Conservation (phyloP, 2,797 vertebrate genomes). For the Phyllotis vaccarum region DNA sequence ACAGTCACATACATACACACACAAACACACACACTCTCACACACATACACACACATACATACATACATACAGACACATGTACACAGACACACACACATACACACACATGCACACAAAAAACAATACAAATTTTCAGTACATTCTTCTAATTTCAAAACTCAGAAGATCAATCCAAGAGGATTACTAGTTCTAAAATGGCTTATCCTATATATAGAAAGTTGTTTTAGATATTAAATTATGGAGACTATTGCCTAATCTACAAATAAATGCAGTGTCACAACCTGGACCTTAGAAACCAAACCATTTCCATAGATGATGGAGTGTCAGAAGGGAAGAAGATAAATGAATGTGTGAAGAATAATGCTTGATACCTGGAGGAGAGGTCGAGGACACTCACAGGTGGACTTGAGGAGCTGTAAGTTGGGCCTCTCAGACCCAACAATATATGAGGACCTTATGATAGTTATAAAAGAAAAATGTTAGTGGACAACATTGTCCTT, state of each 20-base stretch:
- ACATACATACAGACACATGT: not conserved
- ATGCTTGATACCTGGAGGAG: not conserved
- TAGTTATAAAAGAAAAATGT: not conserved
- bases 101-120: not conserved
- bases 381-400: accelerated
- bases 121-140: not conserved
- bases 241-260: not conserved
- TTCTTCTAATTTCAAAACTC: not conserved
- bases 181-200: not conserved
- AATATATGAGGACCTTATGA: not conserved
- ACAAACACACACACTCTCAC: too few species aligned
- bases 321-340: too few species aligned
- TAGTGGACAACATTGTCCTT: not conserved
- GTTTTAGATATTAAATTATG: not conserved
- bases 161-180: not conserved
- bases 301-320: not conserved
- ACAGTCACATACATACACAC: not conserved
- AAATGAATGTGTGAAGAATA: not conserved
- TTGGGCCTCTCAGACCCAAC: not conserved
- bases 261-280: not conserved
- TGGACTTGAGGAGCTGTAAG: not conserved
- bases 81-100: not conserved
- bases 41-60: not conserved
- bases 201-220: not conserved
- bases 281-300: not conserved